Base-by-base conservation (phyloP, 2,797 vertebrate species). In the Sparus aurata region DNA sequence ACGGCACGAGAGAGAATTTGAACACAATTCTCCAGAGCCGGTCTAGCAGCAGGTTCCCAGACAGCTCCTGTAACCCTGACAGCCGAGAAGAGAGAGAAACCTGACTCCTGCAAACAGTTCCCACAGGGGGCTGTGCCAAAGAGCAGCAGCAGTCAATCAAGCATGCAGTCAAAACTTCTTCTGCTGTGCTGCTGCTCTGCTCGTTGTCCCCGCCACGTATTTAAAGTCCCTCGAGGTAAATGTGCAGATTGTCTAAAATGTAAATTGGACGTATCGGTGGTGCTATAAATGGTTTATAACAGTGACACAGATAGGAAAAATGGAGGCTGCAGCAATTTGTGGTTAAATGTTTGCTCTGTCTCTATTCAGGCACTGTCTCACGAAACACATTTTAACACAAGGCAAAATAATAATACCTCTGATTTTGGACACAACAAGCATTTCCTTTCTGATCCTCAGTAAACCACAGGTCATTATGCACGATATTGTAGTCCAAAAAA, bases 131-230 rank as follows among this genome's bases (percentile, higher is more conserved):
- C 12, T 2, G 59, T n/a, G 69, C 71, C 77, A 73, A 75, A 87
- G 77, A 82, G 65, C 78, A 75, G 77, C 74, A 64, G 68, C 67
- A 79, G 72, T 80, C 85, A 77, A 83, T 91, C 88, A 75, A 79
- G 66, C 81, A 38, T 67, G 13, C 43, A 38, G 57, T 63, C 65
- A 16, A 80, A 85, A 70, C 55, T 47, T 72, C 77, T 45, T 45
- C 50, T 61, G 70, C 69, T 55, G 1, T 34, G 22, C 62, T 12
- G 61, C 47, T 55, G 20, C 23, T 58, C 43, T 52, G n/a, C 73
- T 50, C 49, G 16, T 38, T 74, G 43, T 13, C 22, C 22, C 38
- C 18, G 22, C 46, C 12, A 49, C 54, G 60, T 41, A 25, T 57
- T 53, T 59, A 13, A 59, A 70, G 4, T 79, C 23, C 53, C 45